Base-by-base conservation (phyloP, 1,140 invertebrate genomes). In the Lethocerus indicus region DNA sequence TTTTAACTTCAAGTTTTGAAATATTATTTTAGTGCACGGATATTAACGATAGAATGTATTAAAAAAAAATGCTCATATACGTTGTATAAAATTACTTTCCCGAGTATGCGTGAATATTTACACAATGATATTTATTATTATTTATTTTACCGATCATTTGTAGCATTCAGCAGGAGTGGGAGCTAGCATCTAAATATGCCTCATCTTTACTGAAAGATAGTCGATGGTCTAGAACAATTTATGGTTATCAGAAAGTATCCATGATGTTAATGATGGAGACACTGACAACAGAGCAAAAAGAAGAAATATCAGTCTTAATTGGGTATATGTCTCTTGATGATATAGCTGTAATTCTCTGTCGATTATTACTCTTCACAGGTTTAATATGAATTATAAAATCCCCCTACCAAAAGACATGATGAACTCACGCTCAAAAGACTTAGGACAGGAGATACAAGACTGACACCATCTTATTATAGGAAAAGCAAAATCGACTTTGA, bases 161-260 rank as follows among this genome's bases (percentile, higher is more conserved):
- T 55, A 74, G 72, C 54, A 58, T 75, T n/a, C 63, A 71, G 50
- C 65, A 67, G 29, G 65, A 81, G 41, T 90, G 85, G 85, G 66
- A 72, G 39, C 67, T 81, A 58, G 81, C 86, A 7, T 66, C 77
- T 29, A 66, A 72, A 24, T 89, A 81, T 66, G 82, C 87, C 1
- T 71, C 74, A 23, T 70, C 70, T 40, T 65, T 96, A 16, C 66
- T 81, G 4, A 69, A 78, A 48, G 75, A 88, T 54, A 93, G 87
- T 58, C 78, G 81, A 37, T 97, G 91, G 92, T 95, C 90, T 0
- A 74, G 77, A 21, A 87, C 87, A 1, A 85, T 89, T 28, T 96
- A 94, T 64, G 77, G 79, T 39, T 97, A 94, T 63, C 83, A 90
- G 56, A 83, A 86, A 62, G 87, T 86, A 13, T 77, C 79, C 2